A percentile compares a stretch with the other conserved stretches of the same genome.
phyloP scores from a whole-genome alignment of 2,113 vertebrate genomes.

The Paradisaea rubra region DNA sequence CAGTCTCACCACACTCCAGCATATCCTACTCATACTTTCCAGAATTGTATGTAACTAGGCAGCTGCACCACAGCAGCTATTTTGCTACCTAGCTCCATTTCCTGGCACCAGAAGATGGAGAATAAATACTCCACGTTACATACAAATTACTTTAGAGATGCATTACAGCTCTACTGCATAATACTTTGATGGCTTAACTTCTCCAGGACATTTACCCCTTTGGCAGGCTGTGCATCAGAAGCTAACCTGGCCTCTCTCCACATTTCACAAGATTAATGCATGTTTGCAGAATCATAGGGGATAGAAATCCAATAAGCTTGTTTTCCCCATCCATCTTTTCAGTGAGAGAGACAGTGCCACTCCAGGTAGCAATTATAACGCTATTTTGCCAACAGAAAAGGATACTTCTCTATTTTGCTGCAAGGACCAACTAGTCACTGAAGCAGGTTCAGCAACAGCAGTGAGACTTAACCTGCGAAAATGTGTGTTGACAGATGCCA shows the following conservation, averaged over 20 bases:
- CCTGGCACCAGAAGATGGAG: neutral
- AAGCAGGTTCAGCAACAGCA: neutral
- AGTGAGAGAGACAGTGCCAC: neutral
- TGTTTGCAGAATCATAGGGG: neutral
- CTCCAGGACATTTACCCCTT: neutral
- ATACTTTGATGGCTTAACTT: neutral
- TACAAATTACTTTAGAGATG: neutral
- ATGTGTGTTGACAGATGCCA: neutral
- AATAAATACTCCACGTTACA: neutral
- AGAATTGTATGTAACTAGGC: neutral
- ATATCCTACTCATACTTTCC: neutral
- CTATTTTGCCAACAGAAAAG: neutral
- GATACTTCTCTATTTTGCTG: neutral
- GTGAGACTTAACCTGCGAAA: neutral
- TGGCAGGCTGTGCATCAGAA: neutral
- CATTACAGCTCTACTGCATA: neutral
- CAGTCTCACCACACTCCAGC: neutral
- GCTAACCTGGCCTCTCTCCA: neutral
- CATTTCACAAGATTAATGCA: neutral
- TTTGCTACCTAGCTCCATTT: neutral
- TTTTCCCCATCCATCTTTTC: neutral
- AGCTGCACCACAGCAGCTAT: neutral
- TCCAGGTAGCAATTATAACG: neutral
- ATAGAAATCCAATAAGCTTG: neutral
- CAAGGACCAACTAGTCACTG: neutral